Percentiles rank a stretch among this genome's conserved stretches.
phyloP scores from a whole-genome alignment of 2,888 invertebrate genomes.

The Bruchidius siliquastri region DNA sequence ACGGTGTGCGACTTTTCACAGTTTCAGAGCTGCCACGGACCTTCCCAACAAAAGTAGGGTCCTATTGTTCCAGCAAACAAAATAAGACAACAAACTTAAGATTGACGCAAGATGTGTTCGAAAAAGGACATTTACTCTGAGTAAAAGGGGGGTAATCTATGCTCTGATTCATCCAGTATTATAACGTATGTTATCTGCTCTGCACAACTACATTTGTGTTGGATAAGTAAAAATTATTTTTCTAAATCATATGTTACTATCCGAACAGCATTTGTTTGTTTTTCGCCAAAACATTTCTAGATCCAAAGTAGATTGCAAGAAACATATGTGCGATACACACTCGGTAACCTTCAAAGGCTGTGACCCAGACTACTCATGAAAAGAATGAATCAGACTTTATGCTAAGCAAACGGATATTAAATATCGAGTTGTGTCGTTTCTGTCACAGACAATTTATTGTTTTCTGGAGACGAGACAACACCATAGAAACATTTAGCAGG shows the following conservation, averaged over 20 bases:
- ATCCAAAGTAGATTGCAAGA: no score
- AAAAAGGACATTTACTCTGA: no score
- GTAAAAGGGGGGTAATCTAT: no score
- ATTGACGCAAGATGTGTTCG: no score
- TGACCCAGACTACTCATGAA: background rate
- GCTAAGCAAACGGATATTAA: background rate
- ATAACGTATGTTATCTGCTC: no score
- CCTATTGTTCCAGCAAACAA: background rate
- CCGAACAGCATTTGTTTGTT: no score
- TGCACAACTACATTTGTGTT: no score
- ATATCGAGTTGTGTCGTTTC: background rate
- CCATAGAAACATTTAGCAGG: background rate
- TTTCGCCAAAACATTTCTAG: no score
- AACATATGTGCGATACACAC: no score
- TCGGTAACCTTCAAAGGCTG: background rate
- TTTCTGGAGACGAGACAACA: background rate
- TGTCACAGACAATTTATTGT: background rate
- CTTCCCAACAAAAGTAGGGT: background rate
- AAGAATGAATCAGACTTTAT: background rate
- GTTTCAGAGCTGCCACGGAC: background rate
- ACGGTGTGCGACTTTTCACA: slow-evolving; percentile 1
- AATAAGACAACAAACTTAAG: background rate
- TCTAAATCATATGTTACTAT: no score
- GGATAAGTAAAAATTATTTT: no score
- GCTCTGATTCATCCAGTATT: no score